Percentiles rank a stretch among this genome's conserved stretches.
Evolutionary conservation across 2,888 invertebrate species (phyloP).

Genomic region (Drosophila parthenogenetica): DNA sequence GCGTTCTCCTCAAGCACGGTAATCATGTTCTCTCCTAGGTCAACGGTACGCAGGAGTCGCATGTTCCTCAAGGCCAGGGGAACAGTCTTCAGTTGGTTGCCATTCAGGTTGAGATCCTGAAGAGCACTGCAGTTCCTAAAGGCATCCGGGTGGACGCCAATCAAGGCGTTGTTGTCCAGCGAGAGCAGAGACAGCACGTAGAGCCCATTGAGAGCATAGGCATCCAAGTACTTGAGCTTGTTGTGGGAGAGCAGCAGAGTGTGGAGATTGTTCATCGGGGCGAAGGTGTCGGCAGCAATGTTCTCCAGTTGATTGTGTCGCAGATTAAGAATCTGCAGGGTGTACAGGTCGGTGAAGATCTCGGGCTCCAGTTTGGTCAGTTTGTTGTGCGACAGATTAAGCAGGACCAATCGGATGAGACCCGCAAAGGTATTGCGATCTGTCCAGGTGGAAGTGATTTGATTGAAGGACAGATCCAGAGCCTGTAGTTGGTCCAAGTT

Average conservation of each 20-base stretch:
- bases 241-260: constrained; percentile 94
- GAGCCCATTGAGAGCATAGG: constrained; percentile 94
- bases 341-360: constrained; percentile 94
- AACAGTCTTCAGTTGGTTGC: constrained; percentile 92
- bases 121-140: constrained; percentile 96
- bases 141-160: constrained; percentile 93
- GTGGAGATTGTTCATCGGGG: constrained; percentile 96
- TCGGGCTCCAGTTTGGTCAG: constrained; percentile 92
- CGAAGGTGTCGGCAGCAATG: constrained; percentile 94
- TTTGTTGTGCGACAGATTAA: constrained; percentile 94
- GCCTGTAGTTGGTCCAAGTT: constrained; percentile 92
- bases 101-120: constrained; percentile 95
- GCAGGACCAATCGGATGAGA: constrained; percentile 93
- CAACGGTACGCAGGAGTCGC: constrained; percentile 93
- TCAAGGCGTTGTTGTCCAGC: constrained; percentile 93
- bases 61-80: constrained; percentile 94
- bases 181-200: constrained; percentile 94
- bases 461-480: constrained; percentile 94
- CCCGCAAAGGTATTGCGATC: constrained; percentile 94
- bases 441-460: constrained; percentile 94
- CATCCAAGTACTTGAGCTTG: constrained; percentile 93
- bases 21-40: constrained; percentile 96
- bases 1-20: constrained; percentile 92
- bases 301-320: constrained; percentile 93
- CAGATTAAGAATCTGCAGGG: constrained; percentile 93